Conservation (phyloP, 2,797 vertebrate species). For the Micropoecilia bifurca region DNA sequence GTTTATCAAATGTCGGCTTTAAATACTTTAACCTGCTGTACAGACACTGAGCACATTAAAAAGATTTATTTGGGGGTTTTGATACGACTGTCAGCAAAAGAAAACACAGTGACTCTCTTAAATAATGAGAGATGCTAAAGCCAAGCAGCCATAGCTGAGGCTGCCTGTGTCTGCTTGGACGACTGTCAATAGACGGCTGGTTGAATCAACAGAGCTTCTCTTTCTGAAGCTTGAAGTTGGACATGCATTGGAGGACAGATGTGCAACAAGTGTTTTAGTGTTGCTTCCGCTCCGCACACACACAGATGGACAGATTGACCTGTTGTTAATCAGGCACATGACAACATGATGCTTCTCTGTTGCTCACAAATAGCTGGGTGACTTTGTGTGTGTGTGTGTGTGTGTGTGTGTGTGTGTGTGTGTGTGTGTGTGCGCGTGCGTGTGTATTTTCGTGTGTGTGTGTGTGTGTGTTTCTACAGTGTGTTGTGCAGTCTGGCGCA, state of each 20-base stretch:
- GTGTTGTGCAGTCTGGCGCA: conserved; percentile 65
- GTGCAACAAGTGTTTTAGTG: conserved; percentile 73
- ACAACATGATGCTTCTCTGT: conserved; percentile 83
- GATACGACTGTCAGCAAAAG: conserved; percentile 25
- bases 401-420: conserved; percentile 23
- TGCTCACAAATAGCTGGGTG: conserved; percentile 75
- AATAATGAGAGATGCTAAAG: conserved; percentile 4
- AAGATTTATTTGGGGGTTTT: conserved; percentile 3
- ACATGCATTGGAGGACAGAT: conserved; percentile 62
- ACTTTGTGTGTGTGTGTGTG: conserved; percentile 28
- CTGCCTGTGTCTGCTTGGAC: conserved; percentile 39
- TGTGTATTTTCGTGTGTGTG: too few relatives aligned
- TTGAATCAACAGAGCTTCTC: conserved; percentile 49
- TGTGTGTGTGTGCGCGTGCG: conserved; percentile 29
- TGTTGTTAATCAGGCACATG: conserved; percentile 84
- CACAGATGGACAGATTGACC: conserved; percentile 82
- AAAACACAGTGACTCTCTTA: conserved; percentile 31
- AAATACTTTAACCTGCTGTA: not conserved
- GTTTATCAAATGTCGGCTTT: not conserved
- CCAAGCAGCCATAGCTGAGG: conserved; percentile 39
- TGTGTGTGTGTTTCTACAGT: conserved; percentile 16
- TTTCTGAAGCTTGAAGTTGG: conserved; percentile 45
- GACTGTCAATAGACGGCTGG: conserved; percentile 29
- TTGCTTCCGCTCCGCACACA: conserved; percentile 49
- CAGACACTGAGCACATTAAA: not conserved